Conservation (phyloP, 2,113 vertebrate species). For the Silurus meridionalis region DNA sequence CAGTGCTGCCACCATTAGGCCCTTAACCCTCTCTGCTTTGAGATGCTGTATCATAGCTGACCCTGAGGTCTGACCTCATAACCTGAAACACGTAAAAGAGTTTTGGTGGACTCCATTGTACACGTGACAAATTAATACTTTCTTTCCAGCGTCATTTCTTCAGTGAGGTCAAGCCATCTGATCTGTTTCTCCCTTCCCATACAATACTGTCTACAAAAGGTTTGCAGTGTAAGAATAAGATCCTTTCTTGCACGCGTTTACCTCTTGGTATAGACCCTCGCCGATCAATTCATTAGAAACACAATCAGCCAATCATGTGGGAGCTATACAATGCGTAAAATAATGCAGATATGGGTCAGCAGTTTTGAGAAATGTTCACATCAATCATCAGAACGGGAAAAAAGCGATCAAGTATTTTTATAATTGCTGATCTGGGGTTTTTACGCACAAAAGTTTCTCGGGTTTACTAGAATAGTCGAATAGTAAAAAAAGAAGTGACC, state of each 20-base stretch:
- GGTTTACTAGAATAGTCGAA: not conserved
- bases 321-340: not conserved
- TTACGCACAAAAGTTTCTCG: not conserved
- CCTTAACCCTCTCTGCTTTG: not conserved
- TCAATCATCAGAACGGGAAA: not conserved
- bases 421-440: not conserved
- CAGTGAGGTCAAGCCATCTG: not conserved
- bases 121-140: not conserved
- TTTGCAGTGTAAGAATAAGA: not conserved
- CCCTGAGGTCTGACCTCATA: not conserved
- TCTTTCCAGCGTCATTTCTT: not conserved
- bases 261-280: not conserved
- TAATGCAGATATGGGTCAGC: not conserved
- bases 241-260: not conserved
- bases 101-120: not conserved
- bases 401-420: not conserved
- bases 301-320: not conserved
- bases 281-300: not conserved
- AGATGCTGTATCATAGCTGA: not conserved
- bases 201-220: too few relatives aligned
- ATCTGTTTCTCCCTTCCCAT: not conserved
- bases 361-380: not conserved
- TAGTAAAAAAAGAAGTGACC: not conserved
- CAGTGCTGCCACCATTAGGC: not conserved
- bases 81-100: not conserved